Base-by-base conservation (phyloP, 2,797 vertebrate genomes). In the Myiotriccus ornatus region DNA sequence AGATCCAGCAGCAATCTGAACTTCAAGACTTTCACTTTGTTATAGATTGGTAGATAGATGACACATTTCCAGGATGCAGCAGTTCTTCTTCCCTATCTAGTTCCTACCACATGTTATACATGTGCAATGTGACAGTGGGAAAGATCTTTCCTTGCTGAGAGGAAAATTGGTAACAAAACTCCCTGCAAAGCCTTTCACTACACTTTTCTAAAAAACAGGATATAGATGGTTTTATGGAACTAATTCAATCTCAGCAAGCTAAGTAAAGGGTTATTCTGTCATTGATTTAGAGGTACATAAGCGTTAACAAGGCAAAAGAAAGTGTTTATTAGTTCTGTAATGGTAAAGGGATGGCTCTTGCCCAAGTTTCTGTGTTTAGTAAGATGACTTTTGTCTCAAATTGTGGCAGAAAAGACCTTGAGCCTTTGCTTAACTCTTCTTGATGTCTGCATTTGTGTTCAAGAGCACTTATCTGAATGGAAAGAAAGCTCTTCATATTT, bases 1-100 rank as follows among this genome's bases (percentile, higher is more conserved):
- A 88, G 60, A 89, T 90, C 19, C 47, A 84, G 24, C 64, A 79
- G 32, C 5, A 84, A 4, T 67, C 34, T 91, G 56, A 91, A 80
- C 19, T 70, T 73, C 14, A 41, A 62, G 47, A 59, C 23, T 74
- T 93, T 47, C 16, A 14, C 15, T 87, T 84, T 41, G 15, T 65
- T 89, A 47, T 10, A 39, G 59, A 22, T 28, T 30, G 24, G 22
- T 57, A 62, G 34, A 16, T 23, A 60, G 24, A 41, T 2, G 10
- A 27, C 39, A 9, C 37, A 27, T 50, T 63, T 84, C 39, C 12
- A 20, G 41, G 57, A 62, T 62, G 50, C 44, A 76, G 23, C 28
- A 63, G 10, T 16, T 83, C 52, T 44, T 64, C 8, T 73, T 47
- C 4, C 0, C 0, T 67, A 85, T 28, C 14, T 3, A 13, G 8